Base-by-base conservation (phyloP, 2,888 invertebrate genomes). In the Sinhomidia bicolor region DNA sequence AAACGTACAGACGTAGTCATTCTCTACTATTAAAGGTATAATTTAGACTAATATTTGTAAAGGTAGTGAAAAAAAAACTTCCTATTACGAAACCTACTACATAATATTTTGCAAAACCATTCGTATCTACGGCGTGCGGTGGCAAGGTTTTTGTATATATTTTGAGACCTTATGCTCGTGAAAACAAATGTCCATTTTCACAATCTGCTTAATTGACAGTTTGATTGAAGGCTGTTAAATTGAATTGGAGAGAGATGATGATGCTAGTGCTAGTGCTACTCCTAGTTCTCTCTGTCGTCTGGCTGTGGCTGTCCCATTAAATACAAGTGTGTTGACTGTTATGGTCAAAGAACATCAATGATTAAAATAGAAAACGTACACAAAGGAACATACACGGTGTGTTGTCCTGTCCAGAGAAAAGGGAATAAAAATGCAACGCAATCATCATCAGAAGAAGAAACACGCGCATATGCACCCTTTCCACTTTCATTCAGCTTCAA, bases 211-310 rank as follows among this genome's bases (percentile, higher is more conserved):
- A 86, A 86, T 86, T 86, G 86, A 81, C 86, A 86, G 81, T 17
- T 86, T 81, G 86, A 86, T 86, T 60, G 86, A 86, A 81, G 57
- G 80, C 60, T 81, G 86, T 71, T 86, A 86, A 86, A 86, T 86
- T 86, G 86, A 74, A 36, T 86, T 71, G 32, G 32, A 17, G 20
- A n/a, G 26, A 74, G 74, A 74, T 20, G 74, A 74, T 20, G 26
- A 17, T 29, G 44, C 10, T n/a, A 1, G 65, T 20, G 41, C 41
- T 54, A 10, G 62, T 62, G 32, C 14, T n/a, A n/a, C n/a, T n/a
- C n/a, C n/a, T n/a, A n/a, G n/a, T n/a, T n/a, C n/a, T n/a, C n/a
- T 68, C 17, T 36, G 65, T 68, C 36, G 65, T 12, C 62, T 29
- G 14, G n/a, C 36, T 68, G 17, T 68, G 65, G 36, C 65, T 32